Evolutionary conservation across 2,797 vertebrate genomes (phyloP).

Genomic region (Paratrypauchen microcephalus): DNA sequence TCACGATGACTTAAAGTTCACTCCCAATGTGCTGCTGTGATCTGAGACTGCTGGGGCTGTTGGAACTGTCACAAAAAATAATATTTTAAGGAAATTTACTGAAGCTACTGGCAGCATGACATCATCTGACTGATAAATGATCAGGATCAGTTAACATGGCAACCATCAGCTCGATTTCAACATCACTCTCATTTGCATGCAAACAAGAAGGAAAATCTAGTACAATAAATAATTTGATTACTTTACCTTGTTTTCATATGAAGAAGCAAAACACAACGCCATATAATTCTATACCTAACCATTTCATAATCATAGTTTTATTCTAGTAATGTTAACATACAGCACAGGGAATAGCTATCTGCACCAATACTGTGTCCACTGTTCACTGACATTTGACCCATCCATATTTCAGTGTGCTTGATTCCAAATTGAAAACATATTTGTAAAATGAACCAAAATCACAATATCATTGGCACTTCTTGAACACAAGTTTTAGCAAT

Average conservation of each 20-base stretch:
- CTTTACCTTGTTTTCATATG: not conserved
- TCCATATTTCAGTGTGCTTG: not conserved
- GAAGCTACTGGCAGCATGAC: not conserved
- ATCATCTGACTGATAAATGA: not conserved
- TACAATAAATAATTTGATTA: not conserved
- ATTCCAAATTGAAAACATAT: too few species aligned
- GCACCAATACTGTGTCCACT: not conserved
- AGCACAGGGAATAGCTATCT: not conserved
- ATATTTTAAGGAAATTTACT: not conserved
- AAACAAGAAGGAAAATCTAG: not conserved
- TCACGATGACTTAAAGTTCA: slow-evolving; percentile 38
- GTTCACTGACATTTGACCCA: not conserved
- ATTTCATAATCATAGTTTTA: not conserved
- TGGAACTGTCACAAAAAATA: not conserved
- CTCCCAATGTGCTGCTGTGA: slow-evolving; percentile 36
- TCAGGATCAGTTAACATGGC: not conserved
- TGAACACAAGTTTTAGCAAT: too few species aligned
- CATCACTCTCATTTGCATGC: not conserved
- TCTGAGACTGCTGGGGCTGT: not conserved
- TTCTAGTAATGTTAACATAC: not conserved
- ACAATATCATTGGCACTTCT: too few species aligned
- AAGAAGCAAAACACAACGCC: too few species aligned
- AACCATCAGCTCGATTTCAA: not conserved
- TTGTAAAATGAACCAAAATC: too few species aligned
- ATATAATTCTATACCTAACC: not conserved